Conservation (phyloP, 2,113 vertebrate genomes). For the Syrrhaptes paradoxus region DNA sequence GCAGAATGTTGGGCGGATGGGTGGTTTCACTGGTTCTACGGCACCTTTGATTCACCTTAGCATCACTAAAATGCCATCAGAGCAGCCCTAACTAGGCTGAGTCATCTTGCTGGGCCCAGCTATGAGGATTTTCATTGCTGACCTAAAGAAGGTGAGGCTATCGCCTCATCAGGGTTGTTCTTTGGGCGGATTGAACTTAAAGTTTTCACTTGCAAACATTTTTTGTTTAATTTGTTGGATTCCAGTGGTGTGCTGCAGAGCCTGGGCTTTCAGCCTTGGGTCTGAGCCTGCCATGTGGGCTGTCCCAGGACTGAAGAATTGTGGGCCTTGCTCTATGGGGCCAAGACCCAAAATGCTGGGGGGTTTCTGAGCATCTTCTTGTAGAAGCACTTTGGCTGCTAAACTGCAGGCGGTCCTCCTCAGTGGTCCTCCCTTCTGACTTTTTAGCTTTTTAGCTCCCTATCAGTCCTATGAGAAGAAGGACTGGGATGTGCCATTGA, state of each 20-base stretch:
- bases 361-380: background rate
- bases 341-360: background rate
- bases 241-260: background rate
- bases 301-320: background rate
- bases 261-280: background rate
- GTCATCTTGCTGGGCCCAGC: background rate
- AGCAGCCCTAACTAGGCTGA: background rate
- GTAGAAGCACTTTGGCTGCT: background rate
- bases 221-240: background rate
- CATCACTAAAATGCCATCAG: background rate
- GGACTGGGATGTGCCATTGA: background rate
- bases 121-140: background rate
- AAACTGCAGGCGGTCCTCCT: background rate
- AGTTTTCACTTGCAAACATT: background rate
- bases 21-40: background rate
- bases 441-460: background rate
- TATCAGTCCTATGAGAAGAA: background rate
- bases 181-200: background rate
- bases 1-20: background rate
- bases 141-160: background rate
- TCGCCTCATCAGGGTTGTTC: background rate
- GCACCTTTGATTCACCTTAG: background rate
- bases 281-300: background rate
- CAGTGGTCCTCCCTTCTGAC: fast-evolving
- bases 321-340: background rate